Conservation (phyloP, 2,797 vertebrate species). For the Phaenicophaeus curvirostris region DNA sequence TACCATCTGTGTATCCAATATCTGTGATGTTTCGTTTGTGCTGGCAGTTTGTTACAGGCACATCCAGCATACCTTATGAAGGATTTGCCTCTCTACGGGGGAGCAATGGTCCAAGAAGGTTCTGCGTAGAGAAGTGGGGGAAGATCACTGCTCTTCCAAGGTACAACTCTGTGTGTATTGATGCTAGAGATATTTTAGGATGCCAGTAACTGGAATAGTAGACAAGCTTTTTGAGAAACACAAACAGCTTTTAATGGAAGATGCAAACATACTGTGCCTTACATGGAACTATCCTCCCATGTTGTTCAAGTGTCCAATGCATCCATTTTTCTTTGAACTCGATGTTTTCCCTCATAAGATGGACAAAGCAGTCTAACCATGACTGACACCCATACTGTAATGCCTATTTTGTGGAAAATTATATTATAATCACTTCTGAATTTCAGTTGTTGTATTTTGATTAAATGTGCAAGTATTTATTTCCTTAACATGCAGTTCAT, state of each 20-base stretch:
- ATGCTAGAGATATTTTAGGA: not conserved
- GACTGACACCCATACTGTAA: not conserved
- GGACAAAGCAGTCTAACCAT: not conserved
- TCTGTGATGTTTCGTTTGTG: not conserved
- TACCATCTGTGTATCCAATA: not conserved
- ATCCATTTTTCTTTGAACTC: not conserved
- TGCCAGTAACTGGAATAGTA: not conserved
- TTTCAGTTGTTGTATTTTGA: not conserved
- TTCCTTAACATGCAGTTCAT: not conserved
- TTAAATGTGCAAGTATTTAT: not conserved
- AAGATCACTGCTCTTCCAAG: conserved; percentile 95
- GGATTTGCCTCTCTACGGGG: conserved; percentile 94
- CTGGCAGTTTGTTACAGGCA: conserved; percentile 94
- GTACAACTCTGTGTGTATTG: conserved; percentile 68
- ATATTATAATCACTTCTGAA: not conserved
- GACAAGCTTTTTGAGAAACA: not conserved
- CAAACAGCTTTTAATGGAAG: not conserved
- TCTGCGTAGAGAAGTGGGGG: conserved; percentile 98
- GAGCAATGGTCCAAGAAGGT: conserved; percentile 94
- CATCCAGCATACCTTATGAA: conserved; percentile 96
- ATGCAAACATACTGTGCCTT: not conserved
- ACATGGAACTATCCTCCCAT: not conserved
- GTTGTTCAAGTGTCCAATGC: not conserved
- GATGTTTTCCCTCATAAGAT: not conserved
- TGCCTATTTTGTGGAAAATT: not conserved